Base-by-base conservation (phyloP, 2,113 vertebrate genomes). In the Taxidea taxus region DNA sequence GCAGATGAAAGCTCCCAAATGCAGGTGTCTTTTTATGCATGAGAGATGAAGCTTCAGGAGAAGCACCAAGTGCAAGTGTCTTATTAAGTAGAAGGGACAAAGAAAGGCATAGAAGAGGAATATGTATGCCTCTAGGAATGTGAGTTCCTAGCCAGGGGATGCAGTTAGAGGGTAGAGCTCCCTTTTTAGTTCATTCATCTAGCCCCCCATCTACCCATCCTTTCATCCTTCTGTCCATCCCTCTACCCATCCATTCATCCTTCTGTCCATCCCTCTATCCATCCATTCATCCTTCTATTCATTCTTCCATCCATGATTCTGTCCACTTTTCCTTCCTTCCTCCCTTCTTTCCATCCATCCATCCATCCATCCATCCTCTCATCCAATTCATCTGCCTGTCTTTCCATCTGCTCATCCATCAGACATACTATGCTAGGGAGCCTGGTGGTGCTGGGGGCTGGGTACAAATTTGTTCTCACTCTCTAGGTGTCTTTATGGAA, bases 211-310 rank as follows among this genome's bases (percentile, higher is more conserved):
- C 12, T 6, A 34, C 7, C 49, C 34, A 44, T 11, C 20, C 34
- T 54, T 20, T 29, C 27, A 23, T 14, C 47, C 62, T 6, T 16
- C 5, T 4, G 5, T 42, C n/a, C 13, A 14, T 44, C 21, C 11
- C 3, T 14, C 7, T 3, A 0, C 12, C 7, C 15, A 51, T 7
- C 10, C 4, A 7, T 27, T 21, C 39, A 9, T 7, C 20, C 3
- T 2, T 18, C 44, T 42, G 31, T 42, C 14, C 12, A 23, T 7
- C 7, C 4, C 37, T 23, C 13, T 25, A 6, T 4, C 13, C 25
- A 78, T 27, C 31, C 34, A 37, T 1, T 14, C 3, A 39, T 15
- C 21, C 42, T 49, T 1, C 4, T 12, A 23, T 18, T 6, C 44
- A 21, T 10, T 12, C 5, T 21, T 20, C 21, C 8, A 25, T 47